Percentiles rank a stretch among this genome's conserved stretches.
Evolutionary conservation across 2,888 invertebrate species (phyloP).

Genomic region (Spialia ferax): DNA sequence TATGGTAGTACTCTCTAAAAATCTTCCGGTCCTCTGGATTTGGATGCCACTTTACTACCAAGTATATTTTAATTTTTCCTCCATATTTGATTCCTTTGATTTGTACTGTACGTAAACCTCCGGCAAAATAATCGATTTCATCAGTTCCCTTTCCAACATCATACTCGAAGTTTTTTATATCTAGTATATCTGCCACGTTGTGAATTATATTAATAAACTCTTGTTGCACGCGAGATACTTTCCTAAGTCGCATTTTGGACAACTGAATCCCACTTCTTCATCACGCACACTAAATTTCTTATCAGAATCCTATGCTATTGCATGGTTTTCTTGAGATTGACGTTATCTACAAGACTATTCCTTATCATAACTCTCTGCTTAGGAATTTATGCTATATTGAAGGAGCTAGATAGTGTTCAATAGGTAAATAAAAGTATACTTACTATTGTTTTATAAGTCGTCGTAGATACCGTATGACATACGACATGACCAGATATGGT

Average conservation of each 20-base stretch:
- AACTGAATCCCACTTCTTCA: conserved; percentile 41
- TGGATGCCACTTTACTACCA: conserved; percentile 66
- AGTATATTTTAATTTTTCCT: conserved; percentile 56
- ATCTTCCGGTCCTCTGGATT: conserved; percentile 56
- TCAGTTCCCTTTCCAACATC: conserved; percentile 58
- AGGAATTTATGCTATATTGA: not conserved
- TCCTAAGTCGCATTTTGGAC: conserved; percentile 62
- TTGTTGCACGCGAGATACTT: conserved; percentile 62
- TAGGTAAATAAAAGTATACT: not conserved
- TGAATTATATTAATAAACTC: conserved; percentile 63
- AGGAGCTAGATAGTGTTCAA: not conserved
- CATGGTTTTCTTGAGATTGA: conserved; percentile 16
- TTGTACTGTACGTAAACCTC: conserved; percentile 59
- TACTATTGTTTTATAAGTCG: too few species aligned
- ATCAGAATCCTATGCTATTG: conserved; percentile 12
- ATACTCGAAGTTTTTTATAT: conserved; percentile 57
- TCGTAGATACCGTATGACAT: too few species aligned
- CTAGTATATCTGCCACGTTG: conserved; percentile 58
- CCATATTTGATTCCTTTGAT: conserved; percentile 60
- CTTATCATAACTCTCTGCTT: conserved; percentile 13
- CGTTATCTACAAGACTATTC: conserved; percentile 25
- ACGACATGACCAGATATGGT: too few species aligned
- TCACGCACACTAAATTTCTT: conserved; percentile 3
- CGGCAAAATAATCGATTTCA: conserved; percentile 62
- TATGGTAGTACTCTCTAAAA: conserved; percentile 62